Percentiles rank a stretch among this genome's conserved stretches.
phyloP scores from a whole-genome alignment of 2,797 vertebrate species.

The Rhodeus uyekii region DNA sequence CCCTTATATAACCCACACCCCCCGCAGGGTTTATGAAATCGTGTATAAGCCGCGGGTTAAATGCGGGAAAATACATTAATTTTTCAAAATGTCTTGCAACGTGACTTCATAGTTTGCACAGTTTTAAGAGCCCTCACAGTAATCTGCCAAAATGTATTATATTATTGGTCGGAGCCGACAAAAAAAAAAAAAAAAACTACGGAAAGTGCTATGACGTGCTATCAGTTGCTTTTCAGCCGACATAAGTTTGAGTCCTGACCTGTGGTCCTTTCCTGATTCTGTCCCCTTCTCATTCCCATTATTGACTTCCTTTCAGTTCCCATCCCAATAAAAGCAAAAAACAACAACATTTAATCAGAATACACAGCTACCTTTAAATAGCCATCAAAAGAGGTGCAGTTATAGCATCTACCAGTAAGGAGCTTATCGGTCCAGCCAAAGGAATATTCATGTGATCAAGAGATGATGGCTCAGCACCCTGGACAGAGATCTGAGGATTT shows the following conservation, averaged over 20 bases:
- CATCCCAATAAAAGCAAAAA: neutral
- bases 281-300: neutral
- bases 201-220: neutral
- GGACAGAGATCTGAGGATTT: slow-evolving; percentile 14
- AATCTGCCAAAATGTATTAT: neutral
- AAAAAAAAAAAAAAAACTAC: no score
- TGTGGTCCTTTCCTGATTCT: neutral
- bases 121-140: neutral
- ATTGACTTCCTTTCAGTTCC: neutral
- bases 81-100: no score
- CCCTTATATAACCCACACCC: no score
- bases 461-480: slow-evolving; percentile 12
- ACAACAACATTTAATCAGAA: neutral
- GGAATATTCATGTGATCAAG: neutral
- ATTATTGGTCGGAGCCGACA: neutral
- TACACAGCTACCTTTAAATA: neutral
- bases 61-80: no score
- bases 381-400: neutral
- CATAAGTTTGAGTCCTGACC: neutral
- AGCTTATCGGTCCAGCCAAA: neutral
- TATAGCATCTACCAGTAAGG: neutral
- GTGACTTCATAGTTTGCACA: no score
- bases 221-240: no score
- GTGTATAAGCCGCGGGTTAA: no score
- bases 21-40: no score